A percentile compares a stretch with the other conserved stretches of the same genome.
Evolutionary conservation across 2,113 vertebrate genomes (phyloP).

Genomic region (Isurus oxyrinchus): DNA sequence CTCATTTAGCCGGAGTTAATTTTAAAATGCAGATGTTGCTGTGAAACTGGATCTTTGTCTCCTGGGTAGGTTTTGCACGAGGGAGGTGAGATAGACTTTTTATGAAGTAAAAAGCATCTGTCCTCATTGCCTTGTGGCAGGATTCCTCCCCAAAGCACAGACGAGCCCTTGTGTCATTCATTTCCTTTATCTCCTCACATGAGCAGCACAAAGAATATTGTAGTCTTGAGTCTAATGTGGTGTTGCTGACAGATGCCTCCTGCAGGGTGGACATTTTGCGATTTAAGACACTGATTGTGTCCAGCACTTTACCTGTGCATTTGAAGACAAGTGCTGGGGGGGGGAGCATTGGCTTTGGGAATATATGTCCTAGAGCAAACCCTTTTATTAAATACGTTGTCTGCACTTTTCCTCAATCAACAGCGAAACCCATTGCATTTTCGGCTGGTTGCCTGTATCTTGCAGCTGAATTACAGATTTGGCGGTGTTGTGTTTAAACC

Average conservation of each 20-base stretch:
- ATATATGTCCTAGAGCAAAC: neutral
- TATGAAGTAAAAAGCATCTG: conserved; percentile 13
- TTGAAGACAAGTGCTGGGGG: neutral
- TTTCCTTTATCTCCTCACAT: neutral
- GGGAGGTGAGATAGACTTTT: neutral
- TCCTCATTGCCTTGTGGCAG: conserved; percentile 28
- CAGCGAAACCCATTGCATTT: neutral
- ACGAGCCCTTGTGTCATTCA: neutral
- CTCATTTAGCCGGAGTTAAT: neutral
- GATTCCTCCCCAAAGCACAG: neutral
- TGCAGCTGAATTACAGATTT: neutral
- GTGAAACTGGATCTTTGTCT: neutral
- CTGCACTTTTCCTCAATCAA: neutral
- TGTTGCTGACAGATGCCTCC: conserved; percentile 42
- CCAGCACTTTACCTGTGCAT: neutral
- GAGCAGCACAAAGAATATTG: neutral
- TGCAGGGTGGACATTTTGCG: conserved; percentile 40
- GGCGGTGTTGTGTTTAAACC: neutral
- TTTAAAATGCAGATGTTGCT: neutral
- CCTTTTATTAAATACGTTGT: neutral
- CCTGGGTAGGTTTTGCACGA: neutral
- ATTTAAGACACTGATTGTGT: neutral
- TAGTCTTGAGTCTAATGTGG: conserved; percentile 41
- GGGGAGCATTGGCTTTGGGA: neutral
- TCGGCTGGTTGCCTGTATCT: neutral